These are phyloP conservation scores for Chaetogeoica ovagalla DNA, from an alignment of 2,888 invertebrate genomes.

Conservation along the genomic window DNA sequence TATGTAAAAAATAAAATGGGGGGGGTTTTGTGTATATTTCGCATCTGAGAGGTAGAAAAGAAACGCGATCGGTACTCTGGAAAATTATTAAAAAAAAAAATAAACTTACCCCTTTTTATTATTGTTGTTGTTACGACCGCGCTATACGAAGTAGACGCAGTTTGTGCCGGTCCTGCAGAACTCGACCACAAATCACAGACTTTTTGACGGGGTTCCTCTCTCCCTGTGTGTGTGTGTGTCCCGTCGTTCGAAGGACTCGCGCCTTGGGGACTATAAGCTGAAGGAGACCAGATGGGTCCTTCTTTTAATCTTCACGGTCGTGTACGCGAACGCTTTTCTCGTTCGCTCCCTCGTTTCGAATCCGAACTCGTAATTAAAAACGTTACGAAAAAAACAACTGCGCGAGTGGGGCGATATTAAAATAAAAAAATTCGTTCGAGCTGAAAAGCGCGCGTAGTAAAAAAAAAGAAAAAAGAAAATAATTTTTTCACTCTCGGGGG, in stretches of 20 bases:
- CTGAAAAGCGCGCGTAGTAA: too few species aligned
- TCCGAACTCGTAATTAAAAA: slow-evolving; percentile 43
- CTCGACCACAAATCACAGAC: slow-evolving; percentile 45
- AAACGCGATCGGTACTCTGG: slow-evolving; percentile 6
- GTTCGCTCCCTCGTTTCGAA: not conserved
- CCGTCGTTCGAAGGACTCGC: slow-evolving; percentile 6
- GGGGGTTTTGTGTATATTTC: not conserved
- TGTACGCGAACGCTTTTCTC: not conserved
- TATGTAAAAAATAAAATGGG: not conserved
- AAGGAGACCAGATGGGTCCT: slow-evolving; percentile 47
- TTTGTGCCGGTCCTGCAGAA: slow-evolving; percentile 2
- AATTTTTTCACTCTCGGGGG: too few species aligned
- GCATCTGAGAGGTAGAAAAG: not conserved
- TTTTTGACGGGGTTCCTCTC: slow-evolving; percentile 24
- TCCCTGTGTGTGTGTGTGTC: not conserved
- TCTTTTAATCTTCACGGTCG: slow-evolving; percentile 45
- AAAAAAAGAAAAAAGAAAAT: too few species aligned
- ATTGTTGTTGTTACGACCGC: not conserved
- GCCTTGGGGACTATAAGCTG: slow-evolving; percentile 21
- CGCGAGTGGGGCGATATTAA: not conserved
- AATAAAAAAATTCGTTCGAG: not conserved
- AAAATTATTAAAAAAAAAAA: not conserved
- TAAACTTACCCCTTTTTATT: slow-evolving; percentile 49
- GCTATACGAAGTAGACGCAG: not conserved
- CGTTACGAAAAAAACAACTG: slow-evolving; percentile 38